These are phyloP conservation scores for Geotrupes spiniger DNA, from an alignment of 2,888 invertebrate species.

Conservation along the genomic window DNA sequence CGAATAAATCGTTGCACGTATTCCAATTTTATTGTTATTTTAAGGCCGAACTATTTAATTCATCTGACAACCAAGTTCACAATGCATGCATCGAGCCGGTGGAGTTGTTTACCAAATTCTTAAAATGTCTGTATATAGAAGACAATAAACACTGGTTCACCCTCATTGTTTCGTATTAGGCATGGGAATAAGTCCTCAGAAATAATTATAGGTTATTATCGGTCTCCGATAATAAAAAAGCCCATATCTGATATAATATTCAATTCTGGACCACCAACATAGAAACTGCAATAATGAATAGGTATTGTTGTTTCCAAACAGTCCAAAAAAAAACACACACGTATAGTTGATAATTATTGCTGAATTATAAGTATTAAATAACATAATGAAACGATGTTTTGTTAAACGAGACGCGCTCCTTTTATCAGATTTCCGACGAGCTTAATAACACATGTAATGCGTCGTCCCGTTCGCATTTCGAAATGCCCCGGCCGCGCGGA, in stretches of 20 bases:
- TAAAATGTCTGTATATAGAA: slow-evolving; percentile 10
- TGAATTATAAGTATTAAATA: slow-evolving; percentile 5
- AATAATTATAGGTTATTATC: slow-evolving; percentile 45
- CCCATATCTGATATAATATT: slow-evolving; percentile 44
- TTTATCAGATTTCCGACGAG: slow-evolving; percentile 2
- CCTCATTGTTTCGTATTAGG: slow-evolving; percentile 46
- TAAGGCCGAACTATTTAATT: too few relatives aligned
- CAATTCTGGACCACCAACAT: slow-evolving; percentile 45
- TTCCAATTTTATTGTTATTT: too few relatives aligned
- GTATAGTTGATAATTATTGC: slow-evolving; percentile 4
- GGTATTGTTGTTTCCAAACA: slow-evolving; percentile 21
- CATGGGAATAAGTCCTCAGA: slow-evolving; percentile 43
- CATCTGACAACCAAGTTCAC: too few relatives aligned
- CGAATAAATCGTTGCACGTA: too few relatives aligned
- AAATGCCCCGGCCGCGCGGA: background rate
- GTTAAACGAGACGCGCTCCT: background rate
- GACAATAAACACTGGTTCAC: slow-evolving; percentile 28
- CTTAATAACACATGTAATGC: slow-evolving; percentile 3
- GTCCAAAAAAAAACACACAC: slow-evolving; percentile 11
- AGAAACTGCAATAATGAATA: slow-evolving; percentile 25
- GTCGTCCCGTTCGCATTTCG: background rate
- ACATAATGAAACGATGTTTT: slow-evolving; percentile 5
- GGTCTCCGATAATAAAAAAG: slow-evolving; percentile 18
- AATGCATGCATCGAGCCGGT: too few relatives aligned
- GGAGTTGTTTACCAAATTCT: background rate